phyloP scores from a whole-genome alignment of 1,140 invertebrate genomes.

The Protaetia brevitarsis region DNA sequence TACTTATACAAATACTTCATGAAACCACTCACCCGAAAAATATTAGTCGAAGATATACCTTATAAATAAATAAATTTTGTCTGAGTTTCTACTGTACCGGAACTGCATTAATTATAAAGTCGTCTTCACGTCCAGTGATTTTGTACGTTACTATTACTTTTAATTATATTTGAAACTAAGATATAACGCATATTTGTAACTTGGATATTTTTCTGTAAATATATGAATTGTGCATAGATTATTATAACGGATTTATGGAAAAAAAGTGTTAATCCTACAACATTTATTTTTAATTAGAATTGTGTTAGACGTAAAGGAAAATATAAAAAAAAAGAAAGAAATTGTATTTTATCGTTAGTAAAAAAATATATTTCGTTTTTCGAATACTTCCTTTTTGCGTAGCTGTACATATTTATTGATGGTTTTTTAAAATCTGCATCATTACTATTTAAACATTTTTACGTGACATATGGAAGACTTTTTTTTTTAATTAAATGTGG shows the following conservation, averaged over 20 bases:
- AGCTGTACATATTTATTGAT: too few relatives aligned
- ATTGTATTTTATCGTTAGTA: neutral
- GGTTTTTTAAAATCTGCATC: too few relatives aligned
- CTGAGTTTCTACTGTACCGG: slow-evolving; percentile 36
- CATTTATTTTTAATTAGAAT: slow-evolving; percentile 41
- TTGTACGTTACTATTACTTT: slow-evolving; percentile 42
- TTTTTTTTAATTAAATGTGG: too few relatives aligned
- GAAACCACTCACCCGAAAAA: too few relatives aligned
- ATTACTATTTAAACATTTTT: too few relatives aligned
- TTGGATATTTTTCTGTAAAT: slow-evolving; percentile 49
- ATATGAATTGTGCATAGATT: slow-evolving; percentile 49
- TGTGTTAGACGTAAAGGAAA: slow-evolving; percentile 33
- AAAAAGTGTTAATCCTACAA: slow-evolving; percentile 45
- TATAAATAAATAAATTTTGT: too few relatives aligned
- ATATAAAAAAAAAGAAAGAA: neutral
- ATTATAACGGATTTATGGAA: slow-evolving; percentile 46
- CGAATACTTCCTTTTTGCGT: too few relatives aligned
- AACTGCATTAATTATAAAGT: slow-evolving; percentile 41
- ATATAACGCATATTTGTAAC: slow-evolving; percentile 39
- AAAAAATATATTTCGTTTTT: too few relatives aligned
- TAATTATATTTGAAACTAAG: slow-evolving; percentile 36
- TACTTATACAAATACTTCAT: too few relatives aligned
- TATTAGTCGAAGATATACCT: too few relatives aligned
- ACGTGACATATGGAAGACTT: too few relatives aligned
- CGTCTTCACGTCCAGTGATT: slow-evolving; percentile 45